Evolutionary conservation across 2,113 vertebrate genomes (phyloP).

Genomic region (Gopherus evgoodei): DNA sequence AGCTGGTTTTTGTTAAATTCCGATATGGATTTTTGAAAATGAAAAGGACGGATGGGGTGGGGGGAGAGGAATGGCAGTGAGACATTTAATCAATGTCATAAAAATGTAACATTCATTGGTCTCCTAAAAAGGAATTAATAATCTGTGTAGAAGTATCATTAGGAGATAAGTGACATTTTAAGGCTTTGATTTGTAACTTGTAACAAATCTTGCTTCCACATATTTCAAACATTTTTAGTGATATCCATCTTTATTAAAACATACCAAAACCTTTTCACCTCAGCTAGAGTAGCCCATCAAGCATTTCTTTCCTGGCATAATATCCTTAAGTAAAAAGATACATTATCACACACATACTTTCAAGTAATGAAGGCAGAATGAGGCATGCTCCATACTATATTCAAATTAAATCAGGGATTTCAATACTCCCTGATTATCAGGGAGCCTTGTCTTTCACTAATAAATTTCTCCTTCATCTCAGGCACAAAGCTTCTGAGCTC

Average conservation of each 20-base stretch:
- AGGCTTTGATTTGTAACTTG: constrained; percentile 87
- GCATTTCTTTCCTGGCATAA: constrained; percentile 71
- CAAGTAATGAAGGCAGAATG: constrained; percentile 79
- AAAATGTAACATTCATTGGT: constrained; percentile 88
- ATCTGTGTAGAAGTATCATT: constrained; percentile 89
- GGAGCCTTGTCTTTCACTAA: constrained; percentile 81
- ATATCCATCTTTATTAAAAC: constrained; percentile 86
- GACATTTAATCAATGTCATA: constrained; percentile 89
- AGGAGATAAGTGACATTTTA: constrained; percentile 86
- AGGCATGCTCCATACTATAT: constrained; percentile 74
- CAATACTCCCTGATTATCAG: constrained; percentile 83
- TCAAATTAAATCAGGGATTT: constrained; percentile 86
- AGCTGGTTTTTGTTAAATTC: constrained; percentile 79
- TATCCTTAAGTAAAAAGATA: constrained; percentile 77
- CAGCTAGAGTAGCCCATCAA: constrained; percentile 69
- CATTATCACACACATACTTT: constrained; percentile 76
- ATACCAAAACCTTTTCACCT: constrained; percentile 80
- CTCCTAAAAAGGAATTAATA: constrained; percentile 89
- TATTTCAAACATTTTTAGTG: constrained; percentile 80
- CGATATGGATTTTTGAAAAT: constrained; percentile 81
- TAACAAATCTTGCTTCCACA: constrained; percentile 82
- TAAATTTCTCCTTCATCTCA: constrained; percentile 80
- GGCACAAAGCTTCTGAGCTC: constrained; percentile 59
- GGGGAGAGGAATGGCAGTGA: constrained; percentile 49
- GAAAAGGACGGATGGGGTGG: constrained; percentile 82